phyloP scores from a whole-genome alignment of 2,797 vertebrate genomes.

The Catharus ustulatus region DNA sequence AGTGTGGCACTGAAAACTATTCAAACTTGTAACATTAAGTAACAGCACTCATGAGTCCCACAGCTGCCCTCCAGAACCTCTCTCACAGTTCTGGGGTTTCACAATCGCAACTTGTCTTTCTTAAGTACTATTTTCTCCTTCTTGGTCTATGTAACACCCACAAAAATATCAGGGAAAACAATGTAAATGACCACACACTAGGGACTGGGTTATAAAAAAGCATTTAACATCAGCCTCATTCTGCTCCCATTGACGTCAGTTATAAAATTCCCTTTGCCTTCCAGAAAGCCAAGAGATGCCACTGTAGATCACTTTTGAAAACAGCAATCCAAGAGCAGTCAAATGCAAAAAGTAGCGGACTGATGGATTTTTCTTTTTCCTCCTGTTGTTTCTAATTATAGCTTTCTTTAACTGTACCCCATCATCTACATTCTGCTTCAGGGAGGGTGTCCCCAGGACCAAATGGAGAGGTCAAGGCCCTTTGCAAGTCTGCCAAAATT shows the following conservation, averaged over 20 bases:
- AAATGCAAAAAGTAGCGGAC: background rate
- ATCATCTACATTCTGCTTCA: background rate
- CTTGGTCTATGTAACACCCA: constrained; percentile 8
- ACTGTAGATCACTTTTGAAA: background rate
- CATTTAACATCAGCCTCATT: constrained; percentile 8
- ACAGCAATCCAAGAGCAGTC: background rate
- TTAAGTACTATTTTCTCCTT: background rate
- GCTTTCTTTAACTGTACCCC: background rate
- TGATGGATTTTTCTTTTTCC: background rate
- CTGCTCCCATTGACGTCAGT: constrained; percentile 43
- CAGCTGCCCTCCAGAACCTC: background rate
- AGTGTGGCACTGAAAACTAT: background rate
- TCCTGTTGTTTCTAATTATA: background rate
- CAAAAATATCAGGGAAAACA: constrained; percentile 37
- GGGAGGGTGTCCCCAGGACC: background rate
- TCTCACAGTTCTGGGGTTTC: background rate
- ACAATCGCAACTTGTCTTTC: background rate
- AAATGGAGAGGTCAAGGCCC: background rate
- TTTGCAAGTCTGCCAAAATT: background rate
- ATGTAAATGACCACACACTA: constrained; percentile 3
- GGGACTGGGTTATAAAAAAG: constrained; percentile 8
- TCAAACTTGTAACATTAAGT: background rate
- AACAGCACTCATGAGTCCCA: background rate
- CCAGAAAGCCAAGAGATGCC: constrained; percentile 53
- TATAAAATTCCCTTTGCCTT: constrained; percentile 49